Conservation (phyloP, 2,113 vertebrate genomes). For the Brachyhypopomus gauderio region DNA sequence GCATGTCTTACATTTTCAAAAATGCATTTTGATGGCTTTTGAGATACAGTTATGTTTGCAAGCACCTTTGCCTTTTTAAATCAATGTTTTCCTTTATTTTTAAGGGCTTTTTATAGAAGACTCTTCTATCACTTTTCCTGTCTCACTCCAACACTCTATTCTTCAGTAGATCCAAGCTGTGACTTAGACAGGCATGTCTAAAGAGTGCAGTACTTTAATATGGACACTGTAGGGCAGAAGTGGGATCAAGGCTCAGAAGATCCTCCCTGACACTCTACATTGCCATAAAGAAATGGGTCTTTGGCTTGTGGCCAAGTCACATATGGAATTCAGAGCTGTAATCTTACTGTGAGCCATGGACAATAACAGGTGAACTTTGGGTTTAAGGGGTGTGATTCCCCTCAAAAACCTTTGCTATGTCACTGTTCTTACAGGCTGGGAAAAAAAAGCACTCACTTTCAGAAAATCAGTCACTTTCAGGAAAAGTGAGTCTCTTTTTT, state of each 20-base stretch:
- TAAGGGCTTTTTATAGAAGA: background rate
- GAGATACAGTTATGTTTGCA: constrained; percentile 7
- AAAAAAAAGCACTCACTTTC: background rate
- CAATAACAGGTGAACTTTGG: background rate
- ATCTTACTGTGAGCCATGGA: constrained; percentile 20
- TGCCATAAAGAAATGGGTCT: background rate
- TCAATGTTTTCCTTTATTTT: background rate
- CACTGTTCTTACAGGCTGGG: background rate
- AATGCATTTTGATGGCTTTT: constrained; percentile 3
- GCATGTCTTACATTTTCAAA: background rate
- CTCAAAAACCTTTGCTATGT: background rate
- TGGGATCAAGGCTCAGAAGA: background rate
- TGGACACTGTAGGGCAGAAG: background rate
- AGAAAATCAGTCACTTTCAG: too few species aligned
- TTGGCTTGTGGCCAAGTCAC: background rate
- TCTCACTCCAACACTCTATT: background rate
- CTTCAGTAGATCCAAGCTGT: background rate
- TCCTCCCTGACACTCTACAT: background rate
- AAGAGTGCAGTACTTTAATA: background rate
- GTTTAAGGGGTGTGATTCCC: background rate
- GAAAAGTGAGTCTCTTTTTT: background rate
- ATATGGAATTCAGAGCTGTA: constrained; percentile 1
- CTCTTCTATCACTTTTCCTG: background rate
- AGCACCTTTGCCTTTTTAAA: background rate
- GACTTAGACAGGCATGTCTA: background rate